phyloP scores from a whole-genome alignment of 2,113 vertebrate species.

The Gnathonemus longibarbis region DNA sequence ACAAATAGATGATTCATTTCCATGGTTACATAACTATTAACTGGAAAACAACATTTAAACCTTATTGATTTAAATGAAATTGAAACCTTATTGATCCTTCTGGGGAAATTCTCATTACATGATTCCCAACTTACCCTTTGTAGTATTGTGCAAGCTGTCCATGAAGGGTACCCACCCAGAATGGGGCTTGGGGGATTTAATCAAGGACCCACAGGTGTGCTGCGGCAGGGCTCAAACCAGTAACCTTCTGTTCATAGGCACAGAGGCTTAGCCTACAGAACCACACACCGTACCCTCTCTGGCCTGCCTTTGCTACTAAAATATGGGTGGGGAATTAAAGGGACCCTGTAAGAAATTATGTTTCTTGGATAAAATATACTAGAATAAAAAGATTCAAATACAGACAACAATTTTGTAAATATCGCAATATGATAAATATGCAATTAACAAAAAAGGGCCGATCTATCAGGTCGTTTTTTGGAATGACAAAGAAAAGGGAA shows the following conservation, averaged over 20 bases:
- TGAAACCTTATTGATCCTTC: not conserved
- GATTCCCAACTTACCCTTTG: too few relatives aligned
- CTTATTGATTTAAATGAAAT: not conserved
- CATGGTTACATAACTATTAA: not conserved
- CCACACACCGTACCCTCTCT: too few relatives aligned
- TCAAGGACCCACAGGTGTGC: too few relatives aligned
- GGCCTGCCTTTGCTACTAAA: not conserved
- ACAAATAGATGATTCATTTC: not conserved
- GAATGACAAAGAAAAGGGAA: not conserved
- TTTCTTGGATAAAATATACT: not conserved
- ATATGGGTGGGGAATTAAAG: not conserved
- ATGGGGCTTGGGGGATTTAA: too few relatives aligned
- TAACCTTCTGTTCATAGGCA: too few relatives aligned
- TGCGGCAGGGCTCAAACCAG: too few relatives aligned
- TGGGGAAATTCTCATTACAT: not conserved
- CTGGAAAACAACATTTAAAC: not conserved
- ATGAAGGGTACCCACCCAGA: too few relatives aligned
- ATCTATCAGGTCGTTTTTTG: not conserved
- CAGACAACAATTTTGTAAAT: not conserved
- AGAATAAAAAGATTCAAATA: not conserved
- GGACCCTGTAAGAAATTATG: not conserved
- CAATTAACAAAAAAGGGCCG: not conserved
- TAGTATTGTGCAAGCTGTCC: too few relatives aligned
- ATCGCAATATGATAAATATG: not conserved
- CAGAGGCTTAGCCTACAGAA: too few relatives aligned